Evolutionary conservation across 2,797 vertebrate species (phyloP), one percentile per base, ranked within the genome.

Genomic region (Phaenicophaeus curvirostris): DNA sequence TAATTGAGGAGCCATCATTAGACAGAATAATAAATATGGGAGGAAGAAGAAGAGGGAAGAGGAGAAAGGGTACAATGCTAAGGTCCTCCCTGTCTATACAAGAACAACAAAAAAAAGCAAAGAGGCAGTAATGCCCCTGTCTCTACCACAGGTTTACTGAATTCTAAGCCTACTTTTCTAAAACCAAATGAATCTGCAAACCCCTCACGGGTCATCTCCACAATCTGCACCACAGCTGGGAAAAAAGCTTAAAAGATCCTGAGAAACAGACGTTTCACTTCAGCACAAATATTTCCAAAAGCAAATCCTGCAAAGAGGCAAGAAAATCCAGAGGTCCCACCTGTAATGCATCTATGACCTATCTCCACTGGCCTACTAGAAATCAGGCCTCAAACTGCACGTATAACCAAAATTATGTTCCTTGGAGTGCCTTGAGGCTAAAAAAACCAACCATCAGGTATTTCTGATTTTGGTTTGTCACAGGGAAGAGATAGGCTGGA

Each of bases 1-100:
- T 96, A 94, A 96, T 92, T 94, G 94, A 94, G 82, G 73, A 89
- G 30, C 68, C 65, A 41, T 61, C 3, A 0, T 75, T 96, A 89
- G 81, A 72, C 0, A 81, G 94, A 92, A 68, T 81, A 86, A 85
- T 77, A 92, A 91, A 80, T 25, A 78, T 8, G 57, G 54, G n/a
- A 90, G 66, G 21, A 67, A 44, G 42, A 85, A 30, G 42, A 75
- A 27, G 18, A 35, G 24, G 55, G 58, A 68, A 15, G 48, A 69
- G 39, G 39, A 28, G 82, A 81, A 81, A 19, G 25, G 25, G 33
- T 82, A 25, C 21, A 72, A 51, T 85, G 25, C 17, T 71, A 15
- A 39, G 9, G 59, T 39, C 16, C 39, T 87, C 33, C 48, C 33
- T 69, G 9, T 79, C 20, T 68, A 8, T 57, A 41, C 41, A 62